Percentiles rank a stretch among this genome's conserved stretches.
Evolutionary conservation across 1,140 invertebrate species (phyloP).

Genomic region (Apis florea): DNA sequence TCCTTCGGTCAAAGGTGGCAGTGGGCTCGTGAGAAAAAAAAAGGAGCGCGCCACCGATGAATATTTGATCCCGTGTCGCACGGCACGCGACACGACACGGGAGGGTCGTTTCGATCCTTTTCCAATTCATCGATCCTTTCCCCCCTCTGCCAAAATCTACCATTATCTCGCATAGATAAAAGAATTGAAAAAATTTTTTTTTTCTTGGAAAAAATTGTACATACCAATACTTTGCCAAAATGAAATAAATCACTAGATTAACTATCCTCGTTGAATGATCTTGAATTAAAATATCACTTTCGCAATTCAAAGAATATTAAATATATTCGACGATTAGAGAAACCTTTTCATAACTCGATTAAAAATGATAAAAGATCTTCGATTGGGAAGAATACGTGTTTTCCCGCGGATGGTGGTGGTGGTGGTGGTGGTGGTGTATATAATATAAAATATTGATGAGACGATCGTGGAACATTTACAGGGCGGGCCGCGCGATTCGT

Average conservation of each 20-base stretch:
- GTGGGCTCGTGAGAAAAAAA: conserved; percentile 75
- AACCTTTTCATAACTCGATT: too few relatives aligned
- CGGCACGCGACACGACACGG: conserved; percentile 42
- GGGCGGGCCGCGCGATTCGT: conserved; percentile 70
- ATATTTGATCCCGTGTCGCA: conserved; percentile 54
- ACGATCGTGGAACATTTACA: conserved; percentile 68
- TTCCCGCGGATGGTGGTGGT: neutral
- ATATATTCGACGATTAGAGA: too few relatives aligned
- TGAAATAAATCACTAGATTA: too few relatives aligned
- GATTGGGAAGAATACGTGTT: neutral
- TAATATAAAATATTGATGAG: neutral
- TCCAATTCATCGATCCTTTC: conserved; percentile 28
- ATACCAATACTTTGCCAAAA: too few relatives aligned
- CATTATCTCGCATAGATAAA: neutral
- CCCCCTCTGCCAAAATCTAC: neutral
- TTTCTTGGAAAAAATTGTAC: too few relatives aligned
- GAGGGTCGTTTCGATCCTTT: conserved; percentile 49
- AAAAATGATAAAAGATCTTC: too few relatives aligned
- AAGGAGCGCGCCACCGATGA: conserved; percentile 59
- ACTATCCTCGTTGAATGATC: too few relatives aligned
- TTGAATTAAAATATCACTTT: too few relatives aligned
- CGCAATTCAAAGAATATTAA: too few relatives aligned
- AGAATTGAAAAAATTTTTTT: too few relatives aligned
- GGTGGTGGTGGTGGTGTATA: neutral
- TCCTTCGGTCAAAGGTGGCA: conserved; percentile 44